A percentile compares a stretch with the other conserved stretches of the same genome.
phyloP scores from a whole-genome alignment of 2,888 invertebrate species.

The Tupiocoris notatus region DNA sequence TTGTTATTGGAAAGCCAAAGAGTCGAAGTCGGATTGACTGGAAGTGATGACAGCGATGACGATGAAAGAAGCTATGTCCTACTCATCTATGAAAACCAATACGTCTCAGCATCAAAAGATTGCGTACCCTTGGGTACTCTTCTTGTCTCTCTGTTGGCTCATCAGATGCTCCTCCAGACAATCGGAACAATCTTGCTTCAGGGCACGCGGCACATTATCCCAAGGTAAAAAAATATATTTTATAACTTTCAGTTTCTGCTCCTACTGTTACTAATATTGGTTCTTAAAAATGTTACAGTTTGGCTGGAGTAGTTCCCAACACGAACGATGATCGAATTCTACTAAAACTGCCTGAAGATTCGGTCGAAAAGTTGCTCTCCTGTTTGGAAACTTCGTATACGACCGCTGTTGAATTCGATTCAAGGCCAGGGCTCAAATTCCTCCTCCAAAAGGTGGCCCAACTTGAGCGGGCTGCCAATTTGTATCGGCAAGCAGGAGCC shows the following conservation, averaged over 20 bases:
- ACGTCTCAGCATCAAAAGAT: constrained; percentile 56
- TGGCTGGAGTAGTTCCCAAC: constrained; percentile 45
- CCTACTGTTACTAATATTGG: neutral
- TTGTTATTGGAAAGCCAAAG: constrained; percentile 63
- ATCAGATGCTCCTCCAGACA: constrained; percentile 89
- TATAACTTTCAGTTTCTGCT: neutral
- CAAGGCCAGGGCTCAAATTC: constrained; percentile 88
- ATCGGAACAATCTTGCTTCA: constrained; percentile 84
- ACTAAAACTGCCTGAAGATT: constrained; percentile 38
- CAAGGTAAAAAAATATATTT: constrained; percentile 51
- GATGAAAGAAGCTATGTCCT: constrained; percentile 55
- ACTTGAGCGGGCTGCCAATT: constrained; percentile 79
- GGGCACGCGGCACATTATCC: constrained; percentile 64
- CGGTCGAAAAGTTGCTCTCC: constrained; percentile 67
- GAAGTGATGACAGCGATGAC: constrained; percentile 51
- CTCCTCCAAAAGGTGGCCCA: constrained; percentile 89
- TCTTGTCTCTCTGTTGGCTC: constrained; percentile 84
- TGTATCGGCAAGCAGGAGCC: constrained; percentile 90
- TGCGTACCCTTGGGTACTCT: constrained; percentile 84
- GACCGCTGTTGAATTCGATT: constrained; percentile 82
- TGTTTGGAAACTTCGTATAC: constrained; percentile 79
- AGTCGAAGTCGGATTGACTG: constrained; percentile 51
- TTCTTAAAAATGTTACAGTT: constrained; percentile 23
- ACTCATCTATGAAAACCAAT: constrained; percentile 49
- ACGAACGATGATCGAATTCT: constrained; percentile 42